A percentile compares a stretch with the other conserved stretches of the same genome.
phyloP scores from a whole-genome alignment of 2,888 invertebrate species.

The Iphiclides podalirius region DNA sequence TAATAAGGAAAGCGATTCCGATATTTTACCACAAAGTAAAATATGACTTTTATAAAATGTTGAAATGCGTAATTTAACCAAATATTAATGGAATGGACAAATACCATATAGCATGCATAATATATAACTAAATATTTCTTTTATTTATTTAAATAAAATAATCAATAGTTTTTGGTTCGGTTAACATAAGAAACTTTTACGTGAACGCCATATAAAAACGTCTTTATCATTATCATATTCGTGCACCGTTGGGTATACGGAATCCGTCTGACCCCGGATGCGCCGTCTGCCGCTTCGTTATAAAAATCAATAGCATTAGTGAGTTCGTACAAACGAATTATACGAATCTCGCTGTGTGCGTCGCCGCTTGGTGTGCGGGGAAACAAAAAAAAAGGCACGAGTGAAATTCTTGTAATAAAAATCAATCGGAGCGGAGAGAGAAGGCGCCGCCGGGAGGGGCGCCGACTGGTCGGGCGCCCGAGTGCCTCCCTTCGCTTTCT shows the following conservation, averaged over 20 bases:
- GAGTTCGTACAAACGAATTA: conserved; percentile 78
- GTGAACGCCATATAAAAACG: too few species aligned
- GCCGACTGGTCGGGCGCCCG: conserved; percentile 70
- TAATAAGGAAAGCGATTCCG: too few species aligned
- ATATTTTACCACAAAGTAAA: too few species aligned
- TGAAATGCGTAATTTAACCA: too few species aligned
- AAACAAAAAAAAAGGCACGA: conserved; percentile 70
- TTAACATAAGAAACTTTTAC: too few species aligned
- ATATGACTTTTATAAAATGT: too few species aligned
- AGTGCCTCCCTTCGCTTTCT: conserved; percentile 42
- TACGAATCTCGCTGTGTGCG: conserved; percentile 70
- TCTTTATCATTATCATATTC: too few species aligned
- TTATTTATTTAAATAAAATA: too few species aligned
- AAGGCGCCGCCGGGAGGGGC: conserved; percentile 74
- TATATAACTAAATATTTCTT: too few species aligned
- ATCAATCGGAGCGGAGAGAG: conserved; percentile 80
- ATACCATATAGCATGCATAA: too few species aligned
- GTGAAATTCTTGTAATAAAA: conserved; percentile 80
- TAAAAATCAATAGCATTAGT: conserved; percentile 80
- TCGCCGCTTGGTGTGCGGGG: conserved; percentile 62
- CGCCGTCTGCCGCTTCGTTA: conserved; percentile 59
- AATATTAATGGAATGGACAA: too few species aligned
- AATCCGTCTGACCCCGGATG: conserved; percentile 25
- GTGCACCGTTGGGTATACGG: background rate
- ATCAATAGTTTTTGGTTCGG: too few species aligned